A percentile compares a stretch with the other conserved stretches of the same genome.
Conservation (phyloP, 2,113 vertebrate species). For the Mugil cephalus region DNA sequence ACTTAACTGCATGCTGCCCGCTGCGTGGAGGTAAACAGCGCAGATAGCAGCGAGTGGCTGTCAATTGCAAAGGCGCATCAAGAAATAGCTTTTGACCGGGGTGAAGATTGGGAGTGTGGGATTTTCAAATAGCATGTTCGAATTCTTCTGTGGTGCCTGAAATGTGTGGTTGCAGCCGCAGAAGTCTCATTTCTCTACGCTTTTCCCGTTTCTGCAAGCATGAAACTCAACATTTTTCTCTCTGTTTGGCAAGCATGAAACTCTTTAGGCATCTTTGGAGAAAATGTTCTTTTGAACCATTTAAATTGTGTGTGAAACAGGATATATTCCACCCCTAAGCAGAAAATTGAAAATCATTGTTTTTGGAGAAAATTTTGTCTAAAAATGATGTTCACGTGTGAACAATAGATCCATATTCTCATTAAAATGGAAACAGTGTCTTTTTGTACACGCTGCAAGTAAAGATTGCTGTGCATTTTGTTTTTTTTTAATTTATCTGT, state of each 20-base stretch:
- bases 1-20: constrained; percentile 12
- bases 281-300: too few species aligned
- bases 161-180: constrained; percentile 14
- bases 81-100: constrained; percentile 24
- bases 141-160: constrained; percentile 9
- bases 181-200: not conserved
- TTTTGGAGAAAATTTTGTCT: too few species aligned
- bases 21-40: constrained; percentile 33
- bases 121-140: not conserved
- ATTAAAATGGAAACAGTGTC: too few species aligned
- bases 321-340: not conserved
- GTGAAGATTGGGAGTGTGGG: constrained; percentile 5
- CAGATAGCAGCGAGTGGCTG: constrained; percentile 30
- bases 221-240: not conserved
- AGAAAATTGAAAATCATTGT: too few species aligned
- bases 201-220: constrained; percentile 11
- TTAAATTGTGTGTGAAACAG: not conserved
- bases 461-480: too few species aligned
- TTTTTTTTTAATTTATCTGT: too few species aligned
- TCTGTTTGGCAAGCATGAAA: not conserved
- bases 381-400: too few species aligned
- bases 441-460: too few species aligned
- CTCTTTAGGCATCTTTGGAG: not conserved
- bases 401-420: too few species aligned
- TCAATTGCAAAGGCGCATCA: constrained; percentile 32